Evolutionary conservation across 2,113 vertebrate genomes (phyloP), one percentile per base, ranked within the genome.

Genomic region (Cavia porcellus): DNA sequence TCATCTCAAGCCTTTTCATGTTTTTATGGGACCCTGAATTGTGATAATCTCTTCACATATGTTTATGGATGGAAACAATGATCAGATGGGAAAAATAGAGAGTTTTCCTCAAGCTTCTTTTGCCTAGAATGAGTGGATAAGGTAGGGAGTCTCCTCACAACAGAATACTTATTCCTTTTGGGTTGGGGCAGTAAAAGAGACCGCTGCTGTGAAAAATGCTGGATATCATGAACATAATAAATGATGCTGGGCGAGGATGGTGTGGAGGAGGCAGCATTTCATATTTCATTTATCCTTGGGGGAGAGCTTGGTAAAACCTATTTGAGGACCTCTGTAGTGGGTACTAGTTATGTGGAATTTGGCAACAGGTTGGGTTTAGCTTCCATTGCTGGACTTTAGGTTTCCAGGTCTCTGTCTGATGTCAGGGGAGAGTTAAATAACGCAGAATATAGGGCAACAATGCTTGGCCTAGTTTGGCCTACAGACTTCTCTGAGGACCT

Each of bases 111-210:
- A 66, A 45, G 28, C 3, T 61, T 68, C 87, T 81, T 95, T 84
- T 30, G 45, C 80, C 28, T 55, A 59, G 28, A 45, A 28, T 7
- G 57, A 75, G 24, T 7, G n/a, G 38, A 1, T 7, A 32, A 35
- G 66, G 8, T 11, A 10, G 22, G n/a, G 70, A 35, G 22, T 64
- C 3, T 82, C 47, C 52, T 50, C 13, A 32, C 3, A 1, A 2
- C 8, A 30, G 7, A 25, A 38, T 4, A 30, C 10, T 74, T n/a
- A 1, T 30, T 72, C 6, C 11, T 28, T 1, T 0, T 5, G 38
- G 59, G n/a, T 3, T 11, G 19, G 12, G 14, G 13, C 6, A 3
- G 6, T 12, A 47, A 77, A 10, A 22, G 64, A 50, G 74, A 47
- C 62, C 52, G 4, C 25, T 47, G 3, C 24, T 15, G 30, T 45